phyloP scores from a whole-genome alignment of 2,113 vertebrate species.

The Catharus minimus region DNA sequence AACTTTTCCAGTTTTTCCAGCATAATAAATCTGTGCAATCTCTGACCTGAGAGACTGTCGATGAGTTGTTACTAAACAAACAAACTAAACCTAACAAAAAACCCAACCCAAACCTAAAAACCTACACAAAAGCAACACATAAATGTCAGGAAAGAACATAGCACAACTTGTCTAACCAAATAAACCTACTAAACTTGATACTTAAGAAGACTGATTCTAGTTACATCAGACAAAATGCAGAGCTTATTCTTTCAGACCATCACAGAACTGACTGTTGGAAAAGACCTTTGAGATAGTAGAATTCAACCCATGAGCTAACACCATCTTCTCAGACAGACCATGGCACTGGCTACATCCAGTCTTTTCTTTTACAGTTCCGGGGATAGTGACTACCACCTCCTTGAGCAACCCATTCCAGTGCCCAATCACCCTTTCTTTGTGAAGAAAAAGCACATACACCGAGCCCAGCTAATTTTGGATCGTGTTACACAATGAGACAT shows the following conservation, averaged over 20 bases:
- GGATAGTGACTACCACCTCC: not conserved
- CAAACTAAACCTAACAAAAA: not conserved
- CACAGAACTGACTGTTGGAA: not conserved
- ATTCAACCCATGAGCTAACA: not conserved
- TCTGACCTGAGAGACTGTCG: not conserved
- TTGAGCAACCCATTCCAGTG: not conserved
- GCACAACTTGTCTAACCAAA: not conserved
- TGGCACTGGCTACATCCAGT: not conserved
- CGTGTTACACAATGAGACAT: not conserved
- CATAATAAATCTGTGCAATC: not conserved
- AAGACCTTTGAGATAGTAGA: not conserved
- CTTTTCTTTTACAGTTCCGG: not conserved
- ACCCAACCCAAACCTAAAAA: not conserved
- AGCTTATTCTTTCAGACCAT: not conserved
- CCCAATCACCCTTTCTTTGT: not conserved
- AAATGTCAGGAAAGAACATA: not conserved
- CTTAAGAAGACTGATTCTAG: not conserved
- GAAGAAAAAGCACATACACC: not conserved
- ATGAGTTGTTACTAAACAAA: not conserved
- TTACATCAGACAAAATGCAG: not conserved
- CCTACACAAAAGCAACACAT: not conserved
- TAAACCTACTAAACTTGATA: not conserved
- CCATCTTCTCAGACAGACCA: not conserved
- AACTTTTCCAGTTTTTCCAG: not conserved
- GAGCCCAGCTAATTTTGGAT: not conserved